Evolutionary conservation across 2,113 vertebrate genomes (phyloP), one percentile per base, ranked within the genome.

Genomic region (Xiphophorus maculatus): DNA sequence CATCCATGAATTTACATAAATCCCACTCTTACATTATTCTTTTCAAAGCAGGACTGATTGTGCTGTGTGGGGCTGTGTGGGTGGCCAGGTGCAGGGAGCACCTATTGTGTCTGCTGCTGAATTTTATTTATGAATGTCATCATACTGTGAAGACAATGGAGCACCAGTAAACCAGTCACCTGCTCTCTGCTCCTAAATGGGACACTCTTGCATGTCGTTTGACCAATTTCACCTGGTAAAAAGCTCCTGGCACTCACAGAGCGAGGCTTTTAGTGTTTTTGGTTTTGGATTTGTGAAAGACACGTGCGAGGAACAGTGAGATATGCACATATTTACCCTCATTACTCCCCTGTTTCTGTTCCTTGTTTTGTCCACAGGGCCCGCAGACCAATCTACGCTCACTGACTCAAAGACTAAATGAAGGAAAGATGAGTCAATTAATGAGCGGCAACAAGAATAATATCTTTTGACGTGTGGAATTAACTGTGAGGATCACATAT

Each of bases 381-480:
- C 78, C 27, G 44, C 65, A 84, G 83, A 88, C 61, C 76, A 74
- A 29, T 77, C 73, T 72, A 61, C 27, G 60, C 33, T 27, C 13
- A 19, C 79, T 68, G 37, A 37, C 61, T 63, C 2, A 58, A 63
- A 64, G 74, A 86, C 65, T 66, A 81, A 86, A 85, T 81, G 76
- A 83, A 87, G 76, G 69, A 84, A 83, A 76, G 69, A 91, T 81
- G 73, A 90, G 81, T 90, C 84, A 83, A 80, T 87, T 84, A 88
- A 88, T 82, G 35, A 40, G 68, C 82, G 78, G 63, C 69, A 86
- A 76, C 73, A 80, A 58, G 44, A 84, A 67, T 80, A 89, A 85
- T 84, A 69, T 81, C 61, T 85, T 85, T 66, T 84, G 85, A 84
- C 79, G 63, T 81, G 84, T 77, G 81, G 87, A 84, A 84, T 87